Evolutionary conservation across 2,113 vertebrate genomes (phyloP).

Genomic region (Syngnathus typhle): DNA sequence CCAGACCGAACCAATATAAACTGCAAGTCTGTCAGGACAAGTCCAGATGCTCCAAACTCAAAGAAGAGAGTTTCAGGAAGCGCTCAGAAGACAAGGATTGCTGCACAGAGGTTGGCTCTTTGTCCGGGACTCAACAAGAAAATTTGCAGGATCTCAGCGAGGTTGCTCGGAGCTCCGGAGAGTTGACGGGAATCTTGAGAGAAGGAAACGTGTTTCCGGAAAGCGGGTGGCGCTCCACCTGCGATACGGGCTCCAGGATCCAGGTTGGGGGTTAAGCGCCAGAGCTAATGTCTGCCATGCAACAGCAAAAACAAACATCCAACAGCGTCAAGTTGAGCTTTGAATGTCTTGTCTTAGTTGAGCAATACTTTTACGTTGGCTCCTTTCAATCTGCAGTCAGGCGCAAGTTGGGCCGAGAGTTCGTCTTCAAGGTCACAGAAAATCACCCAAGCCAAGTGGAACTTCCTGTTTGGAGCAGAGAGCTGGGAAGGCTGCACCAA

Average conservation of each 20-base stretch:
- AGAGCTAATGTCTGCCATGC: background rate
- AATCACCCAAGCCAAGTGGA: conserved; percentile 91
- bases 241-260: conserved; percentile 43
- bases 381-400: conserved; percentile 57
- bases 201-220: conserved; percentile 57
- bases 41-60: background rate
- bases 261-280: conserved; percentile 46
- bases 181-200: conserved; percentile 59
- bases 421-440: conserved; percentile 81
- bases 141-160: conserved; percentile 31
- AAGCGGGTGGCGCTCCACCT: conserved; percentile 56
- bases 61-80: conserved; percentile 13
- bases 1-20: background rate
- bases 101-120: background rate
- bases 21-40: background rate
- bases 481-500: conserved; percentile 19
- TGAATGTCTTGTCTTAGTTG: background rate
- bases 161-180: conserved; percentile 58
- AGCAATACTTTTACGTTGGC: background rate
- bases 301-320: background rate
- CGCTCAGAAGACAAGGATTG: background rate
- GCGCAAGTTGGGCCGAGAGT: conserved; percentile 54
- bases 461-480: conserved; percentile 87
- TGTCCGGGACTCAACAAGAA: conserved; percentile 20
- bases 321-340: background rate